Conservation (phyloP, 2,888 invertebrate genomes). For the Noctua janthe region DNA sequence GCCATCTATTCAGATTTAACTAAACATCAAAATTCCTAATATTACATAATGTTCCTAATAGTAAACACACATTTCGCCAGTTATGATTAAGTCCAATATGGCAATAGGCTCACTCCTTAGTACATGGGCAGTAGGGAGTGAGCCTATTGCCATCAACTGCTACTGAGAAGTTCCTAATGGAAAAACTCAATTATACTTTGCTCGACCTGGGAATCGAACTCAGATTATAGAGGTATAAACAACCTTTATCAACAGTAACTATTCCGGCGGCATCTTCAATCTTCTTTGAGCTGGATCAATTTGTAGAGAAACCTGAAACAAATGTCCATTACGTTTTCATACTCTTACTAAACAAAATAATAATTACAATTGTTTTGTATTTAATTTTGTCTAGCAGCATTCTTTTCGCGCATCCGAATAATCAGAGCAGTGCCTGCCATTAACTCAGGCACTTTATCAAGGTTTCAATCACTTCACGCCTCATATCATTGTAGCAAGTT, state of each 20-base stretch:
- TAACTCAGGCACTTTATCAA: slow-evolving; percentile 22
- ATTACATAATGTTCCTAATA: too few species aligned
- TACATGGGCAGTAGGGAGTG: not conserved
- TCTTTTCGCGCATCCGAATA: slow-evolving; percentile 35
- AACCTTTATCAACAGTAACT: not conserved
- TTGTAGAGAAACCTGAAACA: not conserved
- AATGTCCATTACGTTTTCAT: not conserved
- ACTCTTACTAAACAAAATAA: slow-evolving; percentile 11
- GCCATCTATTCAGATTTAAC: too few species aligned
- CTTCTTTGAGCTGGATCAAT: not conserved
- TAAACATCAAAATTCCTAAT: too few species aligned
- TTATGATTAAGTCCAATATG: too few species aligned
- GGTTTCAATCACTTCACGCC: slow-evolving; percentile 40
- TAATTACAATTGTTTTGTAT: not conserved
- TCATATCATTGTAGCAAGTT: slow-evolving; percentile 7
- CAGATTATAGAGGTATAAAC: not conserved
- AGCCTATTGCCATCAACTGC: not conserved
- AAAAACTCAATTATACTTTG: not conserved
- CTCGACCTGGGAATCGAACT: not conserved
- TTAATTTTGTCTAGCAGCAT: slow-evolving; percentile 11
- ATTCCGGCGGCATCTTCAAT: not conserved
- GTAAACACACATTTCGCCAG: too few species aligned
- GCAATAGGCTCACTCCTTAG: not conserved
- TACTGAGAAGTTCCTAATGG: not conserved
- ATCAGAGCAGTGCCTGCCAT: slow-evolving; percentile 41